Base-by-base conservation (phyloP, 2,797 vertebrate species). In the Argya squamiceps region DNA sequence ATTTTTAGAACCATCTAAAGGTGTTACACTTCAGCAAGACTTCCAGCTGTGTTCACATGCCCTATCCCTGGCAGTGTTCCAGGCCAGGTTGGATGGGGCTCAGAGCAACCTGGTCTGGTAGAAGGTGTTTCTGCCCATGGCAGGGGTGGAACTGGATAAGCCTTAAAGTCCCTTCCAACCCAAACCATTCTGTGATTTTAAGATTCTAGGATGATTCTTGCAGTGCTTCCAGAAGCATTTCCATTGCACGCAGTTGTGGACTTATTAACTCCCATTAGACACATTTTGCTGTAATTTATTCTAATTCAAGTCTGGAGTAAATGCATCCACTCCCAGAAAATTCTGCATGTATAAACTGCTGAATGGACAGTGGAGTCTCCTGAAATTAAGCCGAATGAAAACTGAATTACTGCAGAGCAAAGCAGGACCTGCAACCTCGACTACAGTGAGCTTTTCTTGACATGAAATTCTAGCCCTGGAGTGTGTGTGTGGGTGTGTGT, bases 1-100 rank as follows among this genome's bases (percentile, higher is more conserved):
- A 74, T 60, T 92, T 96, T 89, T 81, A 89, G 81, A 83, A 50
- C 24, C 30, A 10, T 62, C 46, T 49, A 21, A 53, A 85, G 20
- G 1, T 41, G 34, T 79, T 63, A 70, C 15, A 87, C 11, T 36
- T 84, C 78, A 88, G 46, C 74, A 75, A 32, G 34, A 13, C n/a
- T 82, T 71, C 49, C 55, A 0, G 0, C 26, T 12, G 3, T n/a
- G 41, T 52, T 80, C 71, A 34, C 8, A 5, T 78, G 67, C 30
- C 22, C 26, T 46, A 47, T 78, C 52, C 46, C 46, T 71, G 52
- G 52, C 20, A 59, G 18, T 32, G 26, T 53, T 30, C 59, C 27
- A 65, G 52, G 46, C 13, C 80, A 65, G 65, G 39, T 0, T 65
- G 52, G 80, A 71, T 16, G 11, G 15, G 26, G 52, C 34, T 46